These are phyloP conservation scores for Brachyopa scutellaris DNA, from an alignment of 2,888 invertebrate genomes.

Conservation along the genomic window DNA sequence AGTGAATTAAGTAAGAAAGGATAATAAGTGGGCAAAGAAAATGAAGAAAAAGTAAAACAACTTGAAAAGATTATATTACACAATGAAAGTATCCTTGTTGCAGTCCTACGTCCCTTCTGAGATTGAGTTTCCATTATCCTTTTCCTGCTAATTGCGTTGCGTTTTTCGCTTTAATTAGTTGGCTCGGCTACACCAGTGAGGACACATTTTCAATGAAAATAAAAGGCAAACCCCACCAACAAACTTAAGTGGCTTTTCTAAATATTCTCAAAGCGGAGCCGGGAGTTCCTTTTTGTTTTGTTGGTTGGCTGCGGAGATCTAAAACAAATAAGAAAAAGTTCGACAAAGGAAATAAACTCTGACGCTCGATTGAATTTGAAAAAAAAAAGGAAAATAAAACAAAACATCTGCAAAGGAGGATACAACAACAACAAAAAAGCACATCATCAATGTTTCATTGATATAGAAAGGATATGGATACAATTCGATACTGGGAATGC, in stretches of 20 bases:
- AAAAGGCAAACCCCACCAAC: background rate
- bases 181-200: background rate
- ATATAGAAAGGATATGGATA: conserved; percentile 1
- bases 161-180: background rate
- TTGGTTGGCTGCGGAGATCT: too few species aligned
- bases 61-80: too few species aligned
- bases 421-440: background rate
- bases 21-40: too few species aligned
- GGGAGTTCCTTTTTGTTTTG: too few species aligned
- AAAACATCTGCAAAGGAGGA: background rate
- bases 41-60: too few species aligned
- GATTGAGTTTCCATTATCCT: background rate
- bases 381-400: too few species aligned
- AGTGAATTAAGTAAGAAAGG: too few species aligned
- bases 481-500: background rate
- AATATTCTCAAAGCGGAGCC: too few species aligned
- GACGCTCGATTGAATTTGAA: background rate
- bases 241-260: conserved; percentile 3
- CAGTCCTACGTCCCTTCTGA: too few species aligned
- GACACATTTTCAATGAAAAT: background rate
- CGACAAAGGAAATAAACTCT: background rate
- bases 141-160: conserved; percentile 1
- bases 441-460: conserved; percentile 4
- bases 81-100: too few species aligned
- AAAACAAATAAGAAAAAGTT: conserved; percentile 1